Evolutionary conservation across 2,113 vertebrate species (phyloP).

Genomic region (Machaerirhynchus nigripectus): DNA sequence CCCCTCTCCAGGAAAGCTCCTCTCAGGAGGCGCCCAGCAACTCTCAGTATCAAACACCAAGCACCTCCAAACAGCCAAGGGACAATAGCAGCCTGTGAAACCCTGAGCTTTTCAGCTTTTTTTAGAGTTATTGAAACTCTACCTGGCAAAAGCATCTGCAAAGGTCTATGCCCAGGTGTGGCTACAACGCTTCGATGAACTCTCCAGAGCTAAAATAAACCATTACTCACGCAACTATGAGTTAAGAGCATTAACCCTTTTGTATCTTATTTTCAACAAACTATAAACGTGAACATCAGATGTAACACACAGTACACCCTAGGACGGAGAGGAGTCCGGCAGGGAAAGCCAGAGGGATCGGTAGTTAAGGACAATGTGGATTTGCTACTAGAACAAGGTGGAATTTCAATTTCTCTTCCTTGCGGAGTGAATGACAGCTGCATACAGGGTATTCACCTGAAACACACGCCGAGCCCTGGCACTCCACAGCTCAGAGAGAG

Average conservation of each 20-base stretch:
- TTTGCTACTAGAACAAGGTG: background rate
- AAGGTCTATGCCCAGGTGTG: background rate
- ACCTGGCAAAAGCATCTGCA: background rate
- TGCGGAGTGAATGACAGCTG: fast-evolving
- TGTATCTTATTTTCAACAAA: background rate
- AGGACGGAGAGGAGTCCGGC: background rate
- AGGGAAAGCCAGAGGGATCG: background rate
- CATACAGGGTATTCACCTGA: fast-evolving
- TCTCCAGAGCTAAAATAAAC: background rate
- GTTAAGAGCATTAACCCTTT: background rate
- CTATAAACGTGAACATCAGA: fast-evolving
- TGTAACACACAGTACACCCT: no score
- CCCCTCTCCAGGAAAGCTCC: background rate
- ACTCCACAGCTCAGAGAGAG: background rate
- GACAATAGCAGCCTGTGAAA: background rate
- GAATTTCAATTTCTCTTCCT: background rate
- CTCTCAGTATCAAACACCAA: fast-evolving
- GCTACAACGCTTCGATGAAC: background rate
- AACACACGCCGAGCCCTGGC: background rate
- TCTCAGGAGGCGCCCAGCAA: background rate
- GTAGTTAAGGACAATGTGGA: background rate
- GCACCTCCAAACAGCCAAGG: background rate
- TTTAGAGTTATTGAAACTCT: background rate
- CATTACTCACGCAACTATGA: background rate
- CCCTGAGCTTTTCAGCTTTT: background rate